Percentiles rank a stretch among this genome's conserved stretches.
Conservation (phyloP, 2,113 vertebrate species). For the Narcine bancroftii region DNA sequence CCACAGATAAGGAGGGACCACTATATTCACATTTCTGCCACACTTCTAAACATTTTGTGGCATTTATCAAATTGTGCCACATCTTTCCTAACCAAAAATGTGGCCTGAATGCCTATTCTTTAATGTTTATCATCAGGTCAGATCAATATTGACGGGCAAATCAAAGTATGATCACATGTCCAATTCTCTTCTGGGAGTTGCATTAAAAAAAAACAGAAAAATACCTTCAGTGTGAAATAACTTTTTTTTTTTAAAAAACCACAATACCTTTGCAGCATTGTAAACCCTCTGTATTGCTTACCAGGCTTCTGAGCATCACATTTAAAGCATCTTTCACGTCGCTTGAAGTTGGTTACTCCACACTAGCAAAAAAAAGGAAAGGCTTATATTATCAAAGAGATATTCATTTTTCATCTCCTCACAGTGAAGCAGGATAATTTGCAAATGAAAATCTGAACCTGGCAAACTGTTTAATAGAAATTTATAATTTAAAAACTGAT, state of each 20-base stretch:
- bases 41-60: background rate
- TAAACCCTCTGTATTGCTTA: background rate
- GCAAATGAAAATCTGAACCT: background rate
- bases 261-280: background rate
- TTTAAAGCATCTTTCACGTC: constrained; percentile 33
- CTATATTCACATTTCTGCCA: background rate
- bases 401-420: background rate
- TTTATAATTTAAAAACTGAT: background rate
- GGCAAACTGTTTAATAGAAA: too few species aligned
- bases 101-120: background rate
- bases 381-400: too few species aligned
- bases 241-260: background rate
- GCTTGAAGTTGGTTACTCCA: constrained; percentile 35
- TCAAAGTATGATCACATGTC: background rate
- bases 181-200: background rate
- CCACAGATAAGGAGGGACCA: too few species aligned
- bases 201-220: background rate
- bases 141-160: background rate
- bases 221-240: background rate
- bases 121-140: background rate
- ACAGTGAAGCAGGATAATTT: background rate
- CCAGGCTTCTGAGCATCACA: constrained; percentile 36
- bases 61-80: background rate
- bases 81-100: background rate
- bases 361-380: background rate